Conservation (phyloP, 2,113 vertebrate species). For the Gobius niger region DNA sequence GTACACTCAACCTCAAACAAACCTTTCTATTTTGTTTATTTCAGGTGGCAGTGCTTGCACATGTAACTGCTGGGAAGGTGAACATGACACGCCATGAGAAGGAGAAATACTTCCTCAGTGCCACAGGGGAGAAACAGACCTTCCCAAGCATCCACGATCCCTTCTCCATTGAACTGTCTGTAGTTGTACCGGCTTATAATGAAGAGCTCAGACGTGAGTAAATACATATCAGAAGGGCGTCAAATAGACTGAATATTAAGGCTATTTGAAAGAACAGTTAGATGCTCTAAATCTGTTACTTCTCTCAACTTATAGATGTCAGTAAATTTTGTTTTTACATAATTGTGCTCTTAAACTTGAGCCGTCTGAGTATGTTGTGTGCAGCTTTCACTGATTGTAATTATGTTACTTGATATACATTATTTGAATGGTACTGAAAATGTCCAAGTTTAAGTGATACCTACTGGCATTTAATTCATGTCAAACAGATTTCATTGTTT, state of each 20-base stretch:
- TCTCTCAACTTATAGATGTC: no score
- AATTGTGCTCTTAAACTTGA: no score
- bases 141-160: constrained; percentile 85
- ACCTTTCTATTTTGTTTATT: constrained; percentile 16
- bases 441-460: not conserved
- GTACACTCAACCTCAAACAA: not conserved
- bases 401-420: not conserved
- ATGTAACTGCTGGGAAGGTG: constrained; percentile 83
- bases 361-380: not conserved
- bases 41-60: constrained; percentile 81
- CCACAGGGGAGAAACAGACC: constrained; percentile 71
- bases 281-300: no score
- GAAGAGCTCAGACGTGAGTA: constrained; percentile 84
- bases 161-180: constrained; percentile 84
- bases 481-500: not conserved
- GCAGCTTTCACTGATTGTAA: not conserved
- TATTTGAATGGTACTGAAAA: not conserved
- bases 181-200: constrained; percentile 93
- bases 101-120: constrained; percentile 83
- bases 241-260: no score
- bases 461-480: not conserved
- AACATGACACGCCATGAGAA: constrained; percentile 72
- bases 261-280: no score
- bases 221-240: not conserved
- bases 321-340: no score